Conservation (phyloP, 2,888 invertebrate genomes). For the Andrena fulva region DNA sequence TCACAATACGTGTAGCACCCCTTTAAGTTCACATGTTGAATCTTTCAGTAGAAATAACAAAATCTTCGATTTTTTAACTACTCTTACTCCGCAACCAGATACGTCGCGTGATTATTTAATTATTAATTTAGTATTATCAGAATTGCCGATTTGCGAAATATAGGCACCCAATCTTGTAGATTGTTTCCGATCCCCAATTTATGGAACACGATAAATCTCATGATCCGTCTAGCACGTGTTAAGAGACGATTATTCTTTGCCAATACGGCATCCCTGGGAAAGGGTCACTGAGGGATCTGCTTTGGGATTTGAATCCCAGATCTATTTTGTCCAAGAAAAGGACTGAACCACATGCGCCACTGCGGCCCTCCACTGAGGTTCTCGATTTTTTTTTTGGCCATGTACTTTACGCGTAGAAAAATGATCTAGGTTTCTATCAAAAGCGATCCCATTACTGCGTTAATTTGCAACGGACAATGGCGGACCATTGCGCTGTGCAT, state of each 20-base stretch:
- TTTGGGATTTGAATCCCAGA: constrained; percentile 1
- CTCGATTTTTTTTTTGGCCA: not conserved
- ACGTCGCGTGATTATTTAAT: too few species aligned
- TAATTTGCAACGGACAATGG: not conserved
- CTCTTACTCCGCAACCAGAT: too few species aligned
- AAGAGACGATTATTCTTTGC: constrained; percentile 30
- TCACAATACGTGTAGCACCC: too few species aligned
- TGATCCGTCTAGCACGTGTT: not conserved
- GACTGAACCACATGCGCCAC: not conserved
- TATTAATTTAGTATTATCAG: not conserved
- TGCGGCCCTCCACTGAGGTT: not conserved
- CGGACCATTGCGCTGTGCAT: not conserved
- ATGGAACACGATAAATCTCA: not conserved
- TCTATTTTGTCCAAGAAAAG: constrained; percentile 12
- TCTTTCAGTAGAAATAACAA: too few species aligned
- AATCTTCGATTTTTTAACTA: too few species aligned
- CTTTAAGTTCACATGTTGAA: too few species aligned
- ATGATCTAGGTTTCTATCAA: too few species aligned
- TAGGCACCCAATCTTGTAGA: too few species aligned
- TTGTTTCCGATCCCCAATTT: not conserved
- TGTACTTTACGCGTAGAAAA: not conserved
- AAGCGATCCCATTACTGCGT: not conserved
- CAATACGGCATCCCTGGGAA: not conserved
- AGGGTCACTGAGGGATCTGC: not conserved
- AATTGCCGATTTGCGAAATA: constrained; percentile 1